Evolutionary conservation across 2,888 invertebrate species (phyloP).

Genomic region (Oxytorus armatus): DNA sequence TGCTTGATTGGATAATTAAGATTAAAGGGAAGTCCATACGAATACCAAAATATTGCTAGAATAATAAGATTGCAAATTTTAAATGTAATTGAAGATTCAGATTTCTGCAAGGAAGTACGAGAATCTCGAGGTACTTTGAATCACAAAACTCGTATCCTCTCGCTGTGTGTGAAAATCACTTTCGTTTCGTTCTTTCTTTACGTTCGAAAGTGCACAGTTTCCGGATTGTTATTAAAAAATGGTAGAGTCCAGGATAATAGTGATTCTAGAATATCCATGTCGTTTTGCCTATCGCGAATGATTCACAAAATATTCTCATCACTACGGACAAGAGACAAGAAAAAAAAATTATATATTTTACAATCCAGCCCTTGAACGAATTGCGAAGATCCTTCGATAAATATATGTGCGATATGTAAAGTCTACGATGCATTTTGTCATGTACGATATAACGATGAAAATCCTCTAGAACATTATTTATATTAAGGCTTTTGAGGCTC

Average conservation of each 20-base stretch:
- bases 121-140: not conserved
- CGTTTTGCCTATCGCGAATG: conserved; percentile 18
- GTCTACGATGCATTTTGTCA: conserved; percentile 34
- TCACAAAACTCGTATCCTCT: conserved; percentile 8
- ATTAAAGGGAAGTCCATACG: too few relatives aligned
- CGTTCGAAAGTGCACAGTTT: conserved; percentile 1
- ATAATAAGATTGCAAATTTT: too few relatives aligned
- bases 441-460: conserved; percentile 30
- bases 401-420: conserved; percentile 38
- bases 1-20: too few relatives aligned
- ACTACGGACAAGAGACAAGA: not conserved
- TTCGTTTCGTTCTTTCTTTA: not conserved
- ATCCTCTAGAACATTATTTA: conserved; percentile 48
- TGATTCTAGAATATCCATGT: conserved; percentile 20
- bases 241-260: not conserved
- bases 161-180: conserved; percentile 11
- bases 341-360: conserved; percentile 42
- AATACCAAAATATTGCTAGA: too few relatives aligned
- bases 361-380: conserved; percentile 27
- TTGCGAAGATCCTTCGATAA: conserved; percentile 27
- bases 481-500: conserved; percentile 53
- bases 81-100: not conserved
- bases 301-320: conserved; percentile 12
- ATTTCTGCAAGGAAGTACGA: not conserved
- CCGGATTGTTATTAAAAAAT: not conserved